Evolutionary conservation across 2,113 vertebrate species (phyloP), one percentile per base, ranked within the genome.

Genomic region (Zingel zingel): DNA sequence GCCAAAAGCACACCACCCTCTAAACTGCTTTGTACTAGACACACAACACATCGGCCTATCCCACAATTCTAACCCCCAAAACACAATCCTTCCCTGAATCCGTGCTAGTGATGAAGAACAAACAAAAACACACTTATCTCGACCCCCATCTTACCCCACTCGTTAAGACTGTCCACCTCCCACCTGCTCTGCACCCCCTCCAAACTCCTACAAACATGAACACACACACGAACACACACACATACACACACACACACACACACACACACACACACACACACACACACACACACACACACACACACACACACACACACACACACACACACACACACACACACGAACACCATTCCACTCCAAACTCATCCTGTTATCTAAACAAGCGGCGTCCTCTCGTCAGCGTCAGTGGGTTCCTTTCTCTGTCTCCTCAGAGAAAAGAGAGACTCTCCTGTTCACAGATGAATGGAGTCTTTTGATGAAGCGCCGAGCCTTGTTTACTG

Each of bases 381-480:
- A 88, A 90, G 92, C 86, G 74, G 27, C 74, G 68, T 90, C 84
- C 85, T 90, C 88, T 91, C 85, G 74, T 93, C 88, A 88, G 83
- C 84, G 66, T 87, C 89, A 81, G 76, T 58, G 78, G 81, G 77
- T 69, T 83, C 85, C 79, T 92, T 88, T 92, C 80, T 87, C 89
- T 82, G 77, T 93, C 87, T 93, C 90, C 84, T 91, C 86, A 84
- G 87, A 90, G 88, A 89, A 92, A 88, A 89, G 85, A 90, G 87
- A 94, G 86, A 90, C 86, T 90, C 91, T 94, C 93, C 93, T 94
- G 90, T 88, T 91, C 86, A 65, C 82, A 91, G 79, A 94, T 94
- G 93, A 95, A 95, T 94, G 86, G 90, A 86, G 83, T 82, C 93
- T 93, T 95, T 92, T 94, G 92, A 94, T 93, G 86, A 79, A 84